Percentiles rank a stretch among this genome's conserved stretches.
These are phyloP conservation scores for Nebria ingens DNA, from an alignment of 1,140 invertebrate species.

Conservation along the genomic window DNA sequence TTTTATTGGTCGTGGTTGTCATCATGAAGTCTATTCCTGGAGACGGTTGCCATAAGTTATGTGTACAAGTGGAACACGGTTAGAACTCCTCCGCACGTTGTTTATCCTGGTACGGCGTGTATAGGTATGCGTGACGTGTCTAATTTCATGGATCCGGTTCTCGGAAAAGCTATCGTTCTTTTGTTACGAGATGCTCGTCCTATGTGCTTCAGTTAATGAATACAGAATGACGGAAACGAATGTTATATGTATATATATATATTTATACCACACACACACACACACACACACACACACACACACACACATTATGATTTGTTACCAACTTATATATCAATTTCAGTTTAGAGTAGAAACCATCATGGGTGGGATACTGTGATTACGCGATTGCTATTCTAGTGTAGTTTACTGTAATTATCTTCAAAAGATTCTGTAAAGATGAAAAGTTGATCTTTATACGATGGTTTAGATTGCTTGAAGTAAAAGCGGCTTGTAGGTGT, in stretches of 20 bases:
- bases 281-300: too few species aligned
- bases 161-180: background rate
- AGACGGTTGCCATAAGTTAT: constrained; percentile 4
- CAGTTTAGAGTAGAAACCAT: too few species aligned
- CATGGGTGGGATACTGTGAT: too few species aligned
- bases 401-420: too few species aligned
- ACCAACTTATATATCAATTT: too few species aligned
- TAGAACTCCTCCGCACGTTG: background rate
- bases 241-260: too few species aligned
- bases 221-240: background rate
- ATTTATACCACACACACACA: too few species aligned
- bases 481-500: background rate
- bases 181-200: background rate
- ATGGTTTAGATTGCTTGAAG: background rate
- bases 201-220: background rate
- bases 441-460: background rate
- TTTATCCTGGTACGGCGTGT: background rate
- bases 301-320: too few species aligned
- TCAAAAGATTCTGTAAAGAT: too few species aligned
- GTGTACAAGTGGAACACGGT: constrained; percentile 4
- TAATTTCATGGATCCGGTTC: constrained; percentile 6
- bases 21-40: constrained; percentile 3
- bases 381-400: too few species aligned
- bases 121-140: background rate
- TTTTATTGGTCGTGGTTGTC: constrained; percentile 7